Conservation (phyloP, 2,888 invertebrate species). For the Tipula helvola region DNA sequence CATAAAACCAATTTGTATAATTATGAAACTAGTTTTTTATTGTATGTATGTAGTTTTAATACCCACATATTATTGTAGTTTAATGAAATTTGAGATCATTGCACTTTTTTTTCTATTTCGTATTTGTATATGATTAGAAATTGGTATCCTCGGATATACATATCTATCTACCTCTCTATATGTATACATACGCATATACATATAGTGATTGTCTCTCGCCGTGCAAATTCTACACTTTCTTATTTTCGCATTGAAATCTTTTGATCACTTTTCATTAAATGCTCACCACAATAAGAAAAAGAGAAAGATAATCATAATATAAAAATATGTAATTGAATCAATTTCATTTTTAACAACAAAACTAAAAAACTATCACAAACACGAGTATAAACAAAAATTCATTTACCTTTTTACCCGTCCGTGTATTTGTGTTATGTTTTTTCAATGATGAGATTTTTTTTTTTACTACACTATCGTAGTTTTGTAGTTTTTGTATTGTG, state of each 20-base stretch:
- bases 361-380: not conserved
- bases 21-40: not conserved
- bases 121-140: not conserved
- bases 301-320: not conserved
- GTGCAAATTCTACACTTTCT: not conserved
- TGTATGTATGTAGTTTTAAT: not conserved
- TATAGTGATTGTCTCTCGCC: not conserved
- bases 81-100: not conserved
- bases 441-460: slow-evolving; percentile 5
- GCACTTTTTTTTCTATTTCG: not conserved
- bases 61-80: not conserved
- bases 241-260: not conserved
- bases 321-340: not conserved
- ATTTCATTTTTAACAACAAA: not conserved
- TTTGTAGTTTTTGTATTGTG: not conserved
- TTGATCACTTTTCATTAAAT: not conserved
- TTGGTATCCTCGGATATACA: not conserved
- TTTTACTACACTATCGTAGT: not conserved
- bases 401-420: not conserved
- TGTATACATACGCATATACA: not conserved
- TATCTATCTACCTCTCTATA: not conserved
- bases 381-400: not conserved
- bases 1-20: not conserved
- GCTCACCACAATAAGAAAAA: not conserved
- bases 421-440: not conserved